Evolutionary conservation across 2,113 vertebrate species (phyloP).

Genomic region (Istiophorus platypterus): DNA sequence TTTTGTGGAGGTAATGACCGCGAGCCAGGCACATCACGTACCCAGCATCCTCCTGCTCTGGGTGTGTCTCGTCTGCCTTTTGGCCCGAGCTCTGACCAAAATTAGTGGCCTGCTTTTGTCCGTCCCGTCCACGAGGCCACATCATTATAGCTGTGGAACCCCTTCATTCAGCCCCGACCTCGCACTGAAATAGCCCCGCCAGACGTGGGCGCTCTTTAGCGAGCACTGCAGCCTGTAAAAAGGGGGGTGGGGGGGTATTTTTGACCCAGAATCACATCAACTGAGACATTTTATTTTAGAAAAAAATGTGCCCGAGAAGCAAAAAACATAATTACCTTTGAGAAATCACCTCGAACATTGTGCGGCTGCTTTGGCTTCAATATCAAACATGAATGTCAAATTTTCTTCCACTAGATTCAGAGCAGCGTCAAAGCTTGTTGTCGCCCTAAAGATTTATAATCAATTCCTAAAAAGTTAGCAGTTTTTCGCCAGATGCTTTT

Average conservation of each 20-base stretch:
- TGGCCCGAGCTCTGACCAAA: constrained; percentile 79
- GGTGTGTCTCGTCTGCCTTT: constrained; percentile 80
- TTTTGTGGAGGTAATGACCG: constrained; percentile 35
- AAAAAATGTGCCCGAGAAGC: neutral
- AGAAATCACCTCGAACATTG: neutral
- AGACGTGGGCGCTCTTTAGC: constrained; percentile 27
- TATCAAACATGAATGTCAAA: neutral
- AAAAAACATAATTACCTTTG: constrained; percentile 7
- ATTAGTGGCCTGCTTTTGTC: constrained; percentile 83
- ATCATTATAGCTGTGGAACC: constrained; percentile 82
- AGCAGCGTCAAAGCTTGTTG: neutral
- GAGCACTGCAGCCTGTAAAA: constrained; percentile 10
- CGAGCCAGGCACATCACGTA: constrained; percentile 32
- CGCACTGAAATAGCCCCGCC: constrained; percentile 73
- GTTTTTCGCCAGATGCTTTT: constrained; percentile 1
- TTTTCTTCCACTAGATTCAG: neutral
- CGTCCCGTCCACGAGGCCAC: constrained; percentile 73
- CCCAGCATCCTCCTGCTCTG: constrained; percentile 63
- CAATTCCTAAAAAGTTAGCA: neutral
- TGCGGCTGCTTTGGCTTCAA: neutral
- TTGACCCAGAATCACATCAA: constrained; percentile 38
- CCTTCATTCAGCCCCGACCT: constrained; percentile 76
- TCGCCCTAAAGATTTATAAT: neutral
- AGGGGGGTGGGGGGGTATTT: constrained; percentile 37
- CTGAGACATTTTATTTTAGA: constrained; percentile 48